Conservation (phyloP, 2,888 invertebrate species). For the Dascillus cervinus region DNA sequence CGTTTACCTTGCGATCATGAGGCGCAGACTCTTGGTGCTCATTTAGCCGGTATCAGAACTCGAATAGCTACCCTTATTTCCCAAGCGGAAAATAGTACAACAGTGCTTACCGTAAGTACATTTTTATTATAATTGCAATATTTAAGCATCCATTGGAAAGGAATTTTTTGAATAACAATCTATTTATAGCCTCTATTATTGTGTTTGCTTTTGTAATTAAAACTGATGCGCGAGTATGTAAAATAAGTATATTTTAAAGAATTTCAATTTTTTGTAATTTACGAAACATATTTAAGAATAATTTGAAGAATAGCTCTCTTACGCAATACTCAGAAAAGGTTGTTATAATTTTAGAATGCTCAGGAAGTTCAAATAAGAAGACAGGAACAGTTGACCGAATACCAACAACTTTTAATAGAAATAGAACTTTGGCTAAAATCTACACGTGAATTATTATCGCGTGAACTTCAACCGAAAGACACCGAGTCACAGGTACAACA, state of each 20-base stretch:
- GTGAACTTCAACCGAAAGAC: constrained; percentile 22
- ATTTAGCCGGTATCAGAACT: constrained; percentile 52
- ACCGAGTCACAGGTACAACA: constrained; percentile 31
- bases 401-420: constrained; percentile 47
- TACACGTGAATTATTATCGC: constrained; percentile 33
- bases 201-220: no score
- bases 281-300: no score
- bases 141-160: no score
- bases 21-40: constrained; percentile 49
- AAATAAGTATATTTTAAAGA: no score
- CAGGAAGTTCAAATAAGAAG: constrained; percentile 47
- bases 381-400: constrained; percentile 47
- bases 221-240: no score
- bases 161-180: no score
- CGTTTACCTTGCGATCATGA: constrained; percentile 59
- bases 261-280: no score
- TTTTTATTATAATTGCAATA: neutral
- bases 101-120: constrained; percentile 30
- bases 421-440: constrained; percentile 49
- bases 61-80: constrained; percentile 58
- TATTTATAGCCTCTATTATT: no score
- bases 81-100: constrained; percentile 60
- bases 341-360: constrained; percentile 47
- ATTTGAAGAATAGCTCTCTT: no score
- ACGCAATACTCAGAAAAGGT: no score